Evolutionary conservation across 2,888 invertebrate genomes (phyloP).

Genomic region (Gisinianus flammeolus): DNA sequence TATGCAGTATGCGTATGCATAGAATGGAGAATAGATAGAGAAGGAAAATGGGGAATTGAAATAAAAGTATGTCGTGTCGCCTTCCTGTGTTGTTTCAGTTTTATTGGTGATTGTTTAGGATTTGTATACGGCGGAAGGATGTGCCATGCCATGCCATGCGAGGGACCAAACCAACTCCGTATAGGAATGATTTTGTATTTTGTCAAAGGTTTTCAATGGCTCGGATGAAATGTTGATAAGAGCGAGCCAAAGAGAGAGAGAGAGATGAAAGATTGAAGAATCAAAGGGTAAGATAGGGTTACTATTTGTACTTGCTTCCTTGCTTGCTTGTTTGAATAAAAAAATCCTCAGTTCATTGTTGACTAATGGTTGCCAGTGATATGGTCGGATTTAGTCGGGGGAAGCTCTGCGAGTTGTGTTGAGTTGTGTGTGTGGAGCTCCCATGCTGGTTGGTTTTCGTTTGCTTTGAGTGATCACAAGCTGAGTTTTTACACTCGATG

Average conservation of each 20-base stretch:
- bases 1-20: not conserved
- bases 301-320: not conserved
- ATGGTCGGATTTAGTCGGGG: not conserved
- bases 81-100: too few species aligned
- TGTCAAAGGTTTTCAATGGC: not conserved
- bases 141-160: not conserved
- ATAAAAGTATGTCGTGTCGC: too few species aligned
- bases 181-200: not conserved
- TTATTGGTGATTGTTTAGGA: not conserved
- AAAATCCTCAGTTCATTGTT: not conserved
- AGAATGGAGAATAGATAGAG: not conserved
- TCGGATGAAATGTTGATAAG: not conserved
- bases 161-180: not conserved
- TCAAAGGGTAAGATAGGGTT: slow-evolving; percentile 15
- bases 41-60: too few species aligned
- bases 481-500: slow-evolving; percentile 18
- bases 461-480: not conserved
- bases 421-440: not conserved
- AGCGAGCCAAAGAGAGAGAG: not conserved
- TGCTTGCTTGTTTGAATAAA: not conserved
- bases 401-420: too few species aligned
- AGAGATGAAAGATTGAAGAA: not conserved
- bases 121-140: not conserved
- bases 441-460: not conserved
- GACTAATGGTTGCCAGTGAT: slow-evolving; percentile 12